These are phyloP conservation scores for Gryon sp. DNA, from an alignment of 1,140 invertebrate genomes.

Conservation along the genomic window DNA sequence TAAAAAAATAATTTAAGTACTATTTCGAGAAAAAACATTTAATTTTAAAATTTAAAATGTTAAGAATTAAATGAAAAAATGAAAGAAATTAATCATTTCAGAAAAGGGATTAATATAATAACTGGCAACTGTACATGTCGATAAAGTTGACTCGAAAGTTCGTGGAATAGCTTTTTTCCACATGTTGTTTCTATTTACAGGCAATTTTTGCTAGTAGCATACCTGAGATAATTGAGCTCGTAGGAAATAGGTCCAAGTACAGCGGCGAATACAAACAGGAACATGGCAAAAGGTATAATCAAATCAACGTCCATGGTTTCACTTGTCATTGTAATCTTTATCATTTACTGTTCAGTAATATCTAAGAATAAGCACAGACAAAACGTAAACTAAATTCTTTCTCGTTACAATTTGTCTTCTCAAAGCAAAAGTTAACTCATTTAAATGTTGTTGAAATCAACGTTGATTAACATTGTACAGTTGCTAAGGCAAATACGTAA, in stretches of 20 bases:
- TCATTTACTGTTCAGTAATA: constrained; percentile 22
- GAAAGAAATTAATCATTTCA: neutral
- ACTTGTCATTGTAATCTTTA: constrained; percentile 41
- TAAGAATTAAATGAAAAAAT: too few species aligned
- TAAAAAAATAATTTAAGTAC: too few species aligned
- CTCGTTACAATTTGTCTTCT: neutral
- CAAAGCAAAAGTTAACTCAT: neutral
- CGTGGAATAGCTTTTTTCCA: constrained; percentile 70
- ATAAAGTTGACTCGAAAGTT: constrained; percentile 67
- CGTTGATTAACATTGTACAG: constrained; percentile 29
- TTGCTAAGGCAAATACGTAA: constrained; percentile 18
- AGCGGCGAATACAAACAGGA: constrained; percentile 98
- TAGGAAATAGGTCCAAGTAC: constrained; percentile 98
- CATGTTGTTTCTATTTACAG: constrained; percentile 84
- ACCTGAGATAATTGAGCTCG: constrained; percentile 99
- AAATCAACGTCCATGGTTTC: constrained; percentile 65
- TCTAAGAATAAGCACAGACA: neutral
- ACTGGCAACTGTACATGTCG: constrained; percentile 61
- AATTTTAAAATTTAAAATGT: too few species aligned
- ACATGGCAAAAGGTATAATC: constrained; percentile 96
- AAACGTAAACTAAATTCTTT: neutral
- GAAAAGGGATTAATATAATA: constrained; percentile 1
- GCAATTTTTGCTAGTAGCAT: constrained; percentile 99
- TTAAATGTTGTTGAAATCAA: too few species aligned
- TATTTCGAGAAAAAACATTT: too few species aligned